These are phyloP conservation scores for Oligia strigilis DNA, from an alignment of 2,888 invertebrate genomes.

Conservation along the genomic window DNA sequence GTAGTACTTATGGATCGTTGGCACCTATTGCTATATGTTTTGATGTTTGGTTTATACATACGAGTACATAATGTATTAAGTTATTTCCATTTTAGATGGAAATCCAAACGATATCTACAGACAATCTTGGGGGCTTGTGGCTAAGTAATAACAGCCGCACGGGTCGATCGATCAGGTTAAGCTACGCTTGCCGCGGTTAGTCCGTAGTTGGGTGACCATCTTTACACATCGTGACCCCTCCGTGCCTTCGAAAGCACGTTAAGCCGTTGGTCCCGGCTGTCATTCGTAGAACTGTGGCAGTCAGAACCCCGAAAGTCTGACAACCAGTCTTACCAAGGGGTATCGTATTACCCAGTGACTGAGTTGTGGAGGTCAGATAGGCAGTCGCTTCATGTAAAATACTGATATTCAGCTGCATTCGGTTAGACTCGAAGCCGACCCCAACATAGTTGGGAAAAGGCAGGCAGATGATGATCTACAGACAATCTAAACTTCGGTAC, in stretches of 20 bases:
- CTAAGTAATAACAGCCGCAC: neutral
- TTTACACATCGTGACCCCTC: neutral
- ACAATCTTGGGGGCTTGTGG: too few species aligned
- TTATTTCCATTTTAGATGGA: neutral
- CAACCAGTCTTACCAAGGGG: neutral
- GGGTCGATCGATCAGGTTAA: too few species aligned
- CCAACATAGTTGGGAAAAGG: too few species aligned
- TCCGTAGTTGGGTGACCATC: neutral
- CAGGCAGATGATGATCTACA: too few species aligned
- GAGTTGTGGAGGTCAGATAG: neutral
- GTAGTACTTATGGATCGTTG: neutral
- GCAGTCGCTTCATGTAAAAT: too few species aligned
- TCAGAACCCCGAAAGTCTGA: neutral
- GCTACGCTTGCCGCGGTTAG: too few species aligned
- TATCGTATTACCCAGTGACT: neutral
- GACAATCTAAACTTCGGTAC: neutral
- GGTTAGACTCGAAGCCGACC: neutral
- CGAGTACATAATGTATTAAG: neutral
- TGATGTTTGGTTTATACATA: neutral
- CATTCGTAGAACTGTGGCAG: neutral
- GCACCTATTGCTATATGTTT: conserved; percentile 4
- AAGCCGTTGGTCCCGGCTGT: neutral
- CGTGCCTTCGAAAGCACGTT: too few species aligned
- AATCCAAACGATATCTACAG: neutral
- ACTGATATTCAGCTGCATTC: neutral